phyloP scores from a whole-genome alignment of 2,797 vertebrate genomes.

The Setipinna tenuifilis region DNA sequence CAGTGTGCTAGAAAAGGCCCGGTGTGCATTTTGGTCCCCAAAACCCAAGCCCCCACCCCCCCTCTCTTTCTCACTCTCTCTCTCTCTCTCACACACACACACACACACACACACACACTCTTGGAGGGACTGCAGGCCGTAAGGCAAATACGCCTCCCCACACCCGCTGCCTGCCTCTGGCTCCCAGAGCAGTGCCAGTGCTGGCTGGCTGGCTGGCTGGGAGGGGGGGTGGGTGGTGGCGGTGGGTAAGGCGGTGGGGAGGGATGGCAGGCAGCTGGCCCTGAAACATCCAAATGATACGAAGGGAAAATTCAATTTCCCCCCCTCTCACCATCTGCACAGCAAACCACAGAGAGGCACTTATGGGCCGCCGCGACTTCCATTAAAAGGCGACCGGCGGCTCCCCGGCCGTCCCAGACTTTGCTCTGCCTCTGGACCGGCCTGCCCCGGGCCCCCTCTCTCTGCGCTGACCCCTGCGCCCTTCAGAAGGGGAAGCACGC shows the following conservation, averaged over 20 bases:
- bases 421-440: not conserved
- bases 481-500: conserved; percentile 41
- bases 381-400: conserved; percentile 24
- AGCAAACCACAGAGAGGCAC: conserved; percentile 64
- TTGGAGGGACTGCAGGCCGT: not conserved
- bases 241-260: too few relatives aligned
- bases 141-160: not conserved
- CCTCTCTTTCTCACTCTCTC: too few relatives aligned
- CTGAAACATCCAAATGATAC: conserved; percentile 59
- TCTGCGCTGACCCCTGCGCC: conserved; percentile 53
- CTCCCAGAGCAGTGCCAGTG: not conserved
- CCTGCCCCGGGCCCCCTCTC: conserved; percentile 33
- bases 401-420: conserved; percentile 31
- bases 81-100: too few relatives aligned
- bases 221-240: too few relatives aligned
- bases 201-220: too few relatives aligned
- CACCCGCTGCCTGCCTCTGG: conserved; percentile 7
- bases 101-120: not conserved
- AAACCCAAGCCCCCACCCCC: not conserved
- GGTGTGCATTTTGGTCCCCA: not conserved
- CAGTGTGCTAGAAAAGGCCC: not conserved
- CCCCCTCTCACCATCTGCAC: conserved; percentile 71
- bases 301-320: conserved; percentile 67
- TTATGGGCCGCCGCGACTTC: conserved; percentile 51
- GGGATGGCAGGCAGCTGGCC: conserved; percentile 62